Conservation (phyloP, 2,888 invertebrate genomes). For the Lydus trimaculatus region DNA sequence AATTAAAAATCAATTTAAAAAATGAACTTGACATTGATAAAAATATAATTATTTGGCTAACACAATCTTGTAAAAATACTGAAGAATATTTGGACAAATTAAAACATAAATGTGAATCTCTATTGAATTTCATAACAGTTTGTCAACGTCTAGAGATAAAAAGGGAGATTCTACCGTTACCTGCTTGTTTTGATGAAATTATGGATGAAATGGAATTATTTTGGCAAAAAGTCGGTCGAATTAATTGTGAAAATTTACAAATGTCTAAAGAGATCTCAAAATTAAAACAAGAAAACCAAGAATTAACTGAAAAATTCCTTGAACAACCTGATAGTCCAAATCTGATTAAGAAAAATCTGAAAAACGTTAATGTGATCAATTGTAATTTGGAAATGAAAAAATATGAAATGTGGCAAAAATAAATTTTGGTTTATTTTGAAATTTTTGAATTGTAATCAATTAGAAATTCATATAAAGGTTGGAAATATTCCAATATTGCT, state of each 20-base stretch:
- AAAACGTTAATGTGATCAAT: neutral
- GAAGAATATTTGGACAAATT: constrained; percentile 65
- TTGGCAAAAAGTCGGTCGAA: constrained; percentile 54
- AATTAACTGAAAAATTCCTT: constrained; percentile 39
- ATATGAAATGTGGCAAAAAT: constrained; percentile 8
- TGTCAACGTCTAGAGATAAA: constrained; percentile 74
- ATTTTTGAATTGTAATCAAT: constrained; percentile 58
- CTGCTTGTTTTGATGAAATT: constrained; percentile 29
- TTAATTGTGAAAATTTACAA: constrained; percentile 45
- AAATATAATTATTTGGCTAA: constrained; percentile 66
- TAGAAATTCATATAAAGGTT: constrained; percentile 65
- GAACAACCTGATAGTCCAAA: neutral
- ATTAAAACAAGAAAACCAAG: constrained; percentile 50
- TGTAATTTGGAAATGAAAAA: constrained; percentile 9
- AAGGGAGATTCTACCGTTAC: constrained; percentile 63
- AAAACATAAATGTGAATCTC: constrained; percentile 65
- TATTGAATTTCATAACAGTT: constrained; percentile 69
- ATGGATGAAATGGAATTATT: constrained; percentile 45
- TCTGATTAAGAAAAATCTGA: neutral
- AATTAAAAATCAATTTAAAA: constrained; percentile 65
- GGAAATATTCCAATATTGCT: constrained; percentile 67
- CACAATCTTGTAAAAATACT: constrained; percentile 68
- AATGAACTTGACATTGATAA: constrained; percentile 62
- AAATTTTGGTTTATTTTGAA: constrained; percentile 2
- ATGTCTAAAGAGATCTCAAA: constrained; percentile 53